Evolutionary conservation across 2,113 vertebrate species (phyloP), one percentile per base, ranked within the genome.

Genomic region (Centrocercus urophasianus): DNA sequence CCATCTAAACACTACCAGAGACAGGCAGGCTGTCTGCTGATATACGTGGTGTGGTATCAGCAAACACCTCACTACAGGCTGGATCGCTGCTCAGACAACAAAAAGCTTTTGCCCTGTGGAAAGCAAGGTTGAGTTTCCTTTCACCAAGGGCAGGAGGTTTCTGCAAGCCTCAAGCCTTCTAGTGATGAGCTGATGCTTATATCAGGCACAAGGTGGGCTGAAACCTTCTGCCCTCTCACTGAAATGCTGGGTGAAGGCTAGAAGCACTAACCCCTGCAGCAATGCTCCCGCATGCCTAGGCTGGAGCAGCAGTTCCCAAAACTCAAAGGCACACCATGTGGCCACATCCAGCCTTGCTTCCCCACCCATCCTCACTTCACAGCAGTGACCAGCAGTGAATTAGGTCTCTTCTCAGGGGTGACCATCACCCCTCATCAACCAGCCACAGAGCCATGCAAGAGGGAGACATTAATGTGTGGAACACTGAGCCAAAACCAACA

Each of bases 221-320:
- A 65, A 81, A 60, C 50, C 5, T 32, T 34, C 66, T 34, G 34
- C 16, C 13, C 34, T 14, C 28, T 34, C 10, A 34, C 3, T 8
- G 13, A 78, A 86, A 24, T 0, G 0, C 10, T 1, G 1, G 25
- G 10, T 36, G 30, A 89, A 61, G 24, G 17, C 0, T 0, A 34
- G 43, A 18, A 69, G 28, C 1, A 34, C 15, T 11, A 81, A 25
- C 19, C 8, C 69, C 36, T 60, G 36, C 34, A 59, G 38, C 86
- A 24, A 75, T 1, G 3, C 0, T 8, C 4, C 64, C 24, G 7
- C 2, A 1, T 8, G 30, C 13, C 30, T 0, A 0, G 13, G 36
- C 47, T 3, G 6, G 34, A 82, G 54, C 0, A 0, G 25, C 38
- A 13, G 27, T 7, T 5, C 0, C 1, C 5, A 32, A 27, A 65